Conservation (phyloP, 1,140 invertebrate genomes). For the Phymorhynchus buccinoides region DNA sequence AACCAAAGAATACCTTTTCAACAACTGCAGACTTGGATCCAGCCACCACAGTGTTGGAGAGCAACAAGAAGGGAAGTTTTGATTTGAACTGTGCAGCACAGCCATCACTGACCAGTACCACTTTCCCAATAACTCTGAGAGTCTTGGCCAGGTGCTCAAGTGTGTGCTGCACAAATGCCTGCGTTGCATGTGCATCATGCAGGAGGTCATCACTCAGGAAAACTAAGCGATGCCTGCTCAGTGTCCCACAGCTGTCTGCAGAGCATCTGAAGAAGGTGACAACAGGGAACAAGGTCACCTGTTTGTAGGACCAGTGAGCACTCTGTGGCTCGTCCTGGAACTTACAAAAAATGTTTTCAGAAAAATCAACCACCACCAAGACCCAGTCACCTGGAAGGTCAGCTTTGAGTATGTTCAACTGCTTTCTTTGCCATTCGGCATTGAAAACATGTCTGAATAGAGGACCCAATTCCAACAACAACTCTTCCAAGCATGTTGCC, state of each 20-base stretch:
- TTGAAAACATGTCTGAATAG: background rate
- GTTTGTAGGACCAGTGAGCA: background rate
- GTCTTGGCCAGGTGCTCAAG: background rate
- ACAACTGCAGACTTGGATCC: background rate
- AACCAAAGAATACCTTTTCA: constrained; percentile 8
- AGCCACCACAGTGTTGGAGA: background rate
- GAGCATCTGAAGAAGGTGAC: background rate
- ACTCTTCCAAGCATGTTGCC: background rate
- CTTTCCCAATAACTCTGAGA: background rate
- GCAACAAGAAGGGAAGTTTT: background rate
- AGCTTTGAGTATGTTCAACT: background rate
- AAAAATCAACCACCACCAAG: background rate
- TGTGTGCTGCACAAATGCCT: background rate
- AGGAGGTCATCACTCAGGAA: background rate
- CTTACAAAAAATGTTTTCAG: background rate
- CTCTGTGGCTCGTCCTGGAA: background rate
- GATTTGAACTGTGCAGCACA: constrained; percentile 19
- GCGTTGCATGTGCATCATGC: background rate
- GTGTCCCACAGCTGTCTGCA: background rate
- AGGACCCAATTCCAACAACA: background rate
- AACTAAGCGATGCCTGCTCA: background rate
- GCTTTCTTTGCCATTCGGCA: background rate
- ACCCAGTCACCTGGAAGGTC: background rate
- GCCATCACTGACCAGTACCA: background rate
- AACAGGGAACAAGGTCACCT: background rate